Base-by-base conservation (phyloP, 1,140 invertebrate species). In the Nymphalis io region DNA sequence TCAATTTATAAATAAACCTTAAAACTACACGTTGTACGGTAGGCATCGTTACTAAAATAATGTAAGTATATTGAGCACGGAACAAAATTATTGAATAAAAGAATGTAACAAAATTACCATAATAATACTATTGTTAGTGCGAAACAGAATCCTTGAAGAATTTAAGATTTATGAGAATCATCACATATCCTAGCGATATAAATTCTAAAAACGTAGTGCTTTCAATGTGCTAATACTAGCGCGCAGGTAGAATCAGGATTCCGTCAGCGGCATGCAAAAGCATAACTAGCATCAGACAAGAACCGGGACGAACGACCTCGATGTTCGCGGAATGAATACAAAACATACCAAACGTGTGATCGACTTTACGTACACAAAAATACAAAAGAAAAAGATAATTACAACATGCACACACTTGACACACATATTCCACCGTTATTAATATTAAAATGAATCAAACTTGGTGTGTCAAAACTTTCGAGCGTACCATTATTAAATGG, bases 241-340 rank as follows among this genome's bases (percentile, higher is more conserved):
- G 84, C 81, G 84, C 82, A 80, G 51, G 67, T 69, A 60, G 87
- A 88, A 87, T 89, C 78, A 38, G 81, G 79, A 87, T 82, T 78
- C 71, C 71, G 60, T 58, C 69, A 76, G 81, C 81, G 81, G 82
- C 76, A 83, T 80, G 80, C 83, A 81, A 83, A 88, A 84, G 84
- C 84, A 83, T 85, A 83, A 76, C 72, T 79, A 72, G 78, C 70
- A 79, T 82, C 78, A 81, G 81, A 81, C 83, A 74, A 89, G 84
- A 84, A 73, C 87, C 89, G 89, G 89, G 89, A 85, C 85, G 89
- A 91, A 91, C 87, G 89, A 89, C 89, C 89, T 91, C 86, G 48
- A 82, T 46, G 66, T 73, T 69, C 72, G 81, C 81, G 77, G 74
- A 83, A 79, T 80, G 89, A 89, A 91, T 91, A 89, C 80, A 82